Base-by-base conservation (phyloP, 2,113 vertebrate species). In the Anser cygnoides region DNA sequence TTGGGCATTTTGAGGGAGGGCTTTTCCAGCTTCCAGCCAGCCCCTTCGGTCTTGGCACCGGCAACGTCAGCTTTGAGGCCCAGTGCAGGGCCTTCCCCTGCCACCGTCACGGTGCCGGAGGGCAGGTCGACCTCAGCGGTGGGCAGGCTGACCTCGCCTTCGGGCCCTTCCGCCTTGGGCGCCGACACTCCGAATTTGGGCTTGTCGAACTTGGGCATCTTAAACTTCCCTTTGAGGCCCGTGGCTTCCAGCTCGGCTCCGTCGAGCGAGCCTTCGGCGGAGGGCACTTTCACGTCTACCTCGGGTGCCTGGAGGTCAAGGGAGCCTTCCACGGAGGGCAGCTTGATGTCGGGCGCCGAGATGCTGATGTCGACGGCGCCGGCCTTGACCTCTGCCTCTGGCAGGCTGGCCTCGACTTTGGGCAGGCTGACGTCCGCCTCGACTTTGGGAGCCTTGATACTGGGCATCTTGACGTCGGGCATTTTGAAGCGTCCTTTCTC, bases 1-100 rank as follows among this genome's bases (percentile, higher is more conserved):
- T 19, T 82, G 55, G 91, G 87, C 77, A 77, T 61, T 41, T 78
- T 95, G 23, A 91, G 9, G 37, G 44, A 90, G n/a, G 93, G 92
- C 55, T 83, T 26, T 22, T 85, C 84, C 33, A 3, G 17, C 11
- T 52, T 50, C 79, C 37, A 58, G 62, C 46, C 28, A 6, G 62
- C 49, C 70, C 80, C 91, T 19, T 95, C 77, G 4, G 11, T 10
- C 52, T 84, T 79, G 59, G 44, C n/a, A 2, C 39, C 22, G 7
- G 54, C 11, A 3, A 68, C 6, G 13, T 88, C 79, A 4, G 16
- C 52, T 41, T 57, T 55, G 50, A 41, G 39, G 52, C 21, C 71
- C 29, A 41, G 35, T 6, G 37, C 16, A 4, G 54, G 52, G 52
- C 37, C 71, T 33, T 54, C 71, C 31, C 29, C 65, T 41, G 41